These are phyloP conservation scores for Clarias platycephalus DNA, from an alignment of 2,797 vertebrate genomes.

Conservation along the genomic window DNA sequence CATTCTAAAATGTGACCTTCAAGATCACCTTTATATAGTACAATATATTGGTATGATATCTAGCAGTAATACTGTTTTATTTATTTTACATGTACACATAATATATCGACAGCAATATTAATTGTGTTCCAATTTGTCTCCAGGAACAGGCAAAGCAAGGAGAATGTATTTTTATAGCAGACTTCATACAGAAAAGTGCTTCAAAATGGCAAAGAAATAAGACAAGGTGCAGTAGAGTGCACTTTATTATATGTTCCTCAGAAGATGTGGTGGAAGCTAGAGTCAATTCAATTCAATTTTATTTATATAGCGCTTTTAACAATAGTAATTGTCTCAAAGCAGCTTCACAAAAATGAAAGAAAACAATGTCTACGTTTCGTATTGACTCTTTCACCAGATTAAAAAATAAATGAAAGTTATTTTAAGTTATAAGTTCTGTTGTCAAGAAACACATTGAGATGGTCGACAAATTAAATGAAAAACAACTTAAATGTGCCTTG, in stretches of 20 bases:
- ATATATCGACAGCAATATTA: neutral
- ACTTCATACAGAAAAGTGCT: neutral
- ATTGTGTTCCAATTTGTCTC: neutral
- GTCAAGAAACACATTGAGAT: conserved; percentile 40
- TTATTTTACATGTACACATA: neutral
- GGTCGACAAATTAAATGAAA: neutral
- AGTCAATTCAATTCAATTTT: no score
- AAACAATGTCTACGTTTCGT: conserved; percentile 69
- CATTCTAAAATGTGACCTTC: neutral
- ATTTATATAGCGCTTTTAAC: no score
- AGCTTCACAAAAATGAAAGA: no score
- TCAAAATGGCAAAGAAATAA: neutral
- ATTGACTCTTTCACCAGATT: conserved; percentile 70
- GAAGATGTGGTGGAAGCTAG: conserved; percentile 53
- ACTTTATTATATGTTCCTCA: conserved; percentile 16
- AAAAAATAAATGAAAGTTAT: conserved; percentile 22
- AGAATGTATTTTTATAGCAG: neutral
- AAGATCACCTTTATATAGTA: neutral
- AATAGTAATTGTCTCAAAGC: no score
- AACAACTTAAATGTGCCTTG: neutral
- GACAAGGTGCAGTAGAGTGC: neutral
- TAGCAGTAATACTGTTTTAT: neutral
- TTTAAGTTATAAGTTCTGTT: conserved; percentile 52
- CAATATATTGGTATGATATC: neutral
- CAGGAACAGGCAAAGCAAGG: no score